Base-by-base conservation (phyloP, 2,888 invertebrate genomes). In the Cephus rjabovi region DNA sequence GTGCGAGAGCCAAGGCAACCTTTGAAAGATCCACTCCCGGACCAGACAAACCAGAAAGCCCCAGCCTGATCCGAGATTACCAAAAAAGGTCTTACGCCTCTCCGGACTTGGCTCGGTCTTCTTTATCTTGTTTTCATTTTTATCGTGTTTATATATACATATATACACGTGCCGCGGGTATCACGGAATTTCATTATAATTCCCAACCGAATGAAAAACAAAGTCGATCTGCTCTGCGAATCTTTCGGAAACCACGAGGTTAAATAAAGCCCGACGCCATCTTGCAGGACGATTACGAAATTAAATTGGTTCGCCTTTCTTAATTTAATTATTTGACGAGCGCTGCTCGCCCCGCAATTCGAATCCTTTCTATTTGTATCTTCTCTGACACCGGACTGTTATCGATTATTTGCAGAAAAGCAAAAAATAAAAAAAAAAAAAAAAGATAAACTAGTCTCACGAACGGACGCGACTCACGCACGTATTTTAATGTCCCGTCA, bases 41-140 rank as follows among this genome's bases (percentile, higher is more conserved):
- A 79, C 86, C 83, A 83, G 87, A 83, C 84, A 84, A 85, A 87
- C 87, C 83, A 84, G 87, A 86, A 85, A 79, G 79, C 35, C 74
- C 74, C 74, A 69, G 75, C 69, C 79, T 76, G 77, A 35, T 74
- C 79, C 80, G 77, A 79, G 81, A 87, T 86, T 83, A 80, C 88
- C 88, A 86, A 88, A 88, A 88, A 87, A 86, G 88, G 88, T 37
- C 83, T 86, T 86, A 84, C 85, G 86, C 85, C 78, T 82, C 85
- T 86, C 83, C 56, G 56, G 56, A 56, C 56, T 15, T 15, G 56
- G 81, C 82, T 82, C 76, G 78, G 77, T 82, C 74, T 75, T 79
- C 78, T 75, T 74, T 74, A 71, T 74, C 73, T 76, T 77, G 80
- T 80, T 78, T 78, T 81, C 80, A 80, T 76, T 23, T 71, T 40